Conservation (phyloP, 2,113 vertebrate genomes). For the Phrynosoma platyrhinos region DNA sequence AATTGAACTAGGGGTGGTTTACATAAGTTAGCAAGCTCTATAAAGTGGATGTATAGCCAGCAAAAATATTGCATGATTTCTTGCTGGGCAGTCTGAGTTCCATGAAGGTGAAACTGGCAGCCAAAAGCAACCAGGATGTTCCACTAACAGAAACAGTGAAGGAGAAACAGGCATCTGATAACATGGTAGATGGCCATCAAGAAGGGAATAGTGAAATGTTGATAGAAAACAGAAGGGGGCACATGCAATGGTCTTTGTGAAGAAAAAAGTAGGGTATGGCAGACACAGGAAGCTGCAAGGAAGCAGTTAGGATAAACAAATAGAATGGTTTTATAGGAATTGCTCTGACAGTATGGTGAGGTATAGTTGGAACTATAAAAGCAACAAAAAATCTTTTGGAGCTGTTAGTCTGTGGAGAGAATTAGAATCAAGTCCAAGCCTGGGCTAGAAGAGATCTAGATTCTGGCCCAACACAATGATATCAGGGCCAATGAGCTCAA, state of each 20-base stretch:
- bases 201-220: conserved; percentile 12
- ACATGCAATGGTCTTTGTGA: background rate
- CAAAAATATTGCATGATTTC: conserved; percentile 37
- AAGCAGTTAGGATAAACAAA: background rate
- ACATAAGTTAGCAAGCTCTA: conserved; percentile 16
- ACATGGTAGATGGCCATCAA: background rate
- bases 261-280: background rate
- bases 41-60: conserved; percentile 45
- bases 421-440: background rate
- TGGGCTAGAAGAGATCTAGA: background rate
- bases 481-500: background rate
- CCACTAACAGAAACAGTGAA: background rate
- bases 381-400: background rate
- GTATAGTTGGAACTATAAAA: background rate
- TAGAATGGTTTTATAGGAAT: background rate
- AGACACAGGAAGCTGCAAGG: background rate
- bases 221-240: background rate
- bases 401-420: background rate
- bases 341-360: background rate
- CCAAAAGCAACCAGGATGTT: background rate
- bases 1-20: conserved; percentile 33
- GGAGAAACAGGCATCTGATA: background rate
- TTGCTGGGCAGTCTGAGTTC: background rate
- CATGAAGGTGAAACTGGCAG: conserved; percentile 20
- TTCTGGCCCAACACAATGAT: too few relatives aligned